phyloP scores from a whole-genome alignment of 2,888 invertebrate genomes.

The Xestia xanthographa region DNA sequence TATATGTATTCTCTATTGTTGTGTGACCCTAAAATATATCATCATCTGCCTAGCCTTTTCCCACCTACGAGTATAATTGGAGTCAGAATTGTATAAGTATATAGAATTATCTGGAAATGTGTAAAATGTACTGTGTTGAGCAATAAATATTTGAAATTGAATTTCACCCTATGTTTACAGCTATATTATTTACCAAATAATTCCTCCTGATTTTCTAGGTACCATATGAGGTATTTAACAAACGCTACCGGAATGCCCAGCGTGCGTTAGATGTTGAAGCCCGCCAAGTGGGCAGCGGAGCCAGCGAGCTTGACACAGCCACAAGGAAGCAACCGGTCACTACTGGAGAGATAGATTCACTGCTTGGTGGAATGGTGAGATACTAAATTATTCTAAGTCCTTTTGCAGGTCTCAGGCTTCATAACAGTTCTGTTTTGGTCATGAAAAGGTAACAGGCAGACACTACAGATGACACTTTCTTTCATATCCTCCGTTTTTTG shows the following conservation, averaged over 20 bases:
- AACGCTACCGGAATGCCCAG: conserved; percentile 98
- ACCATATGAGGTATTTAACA: conserved; percentile 99
- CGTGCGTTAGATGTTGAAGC: conserved; percentile 98
- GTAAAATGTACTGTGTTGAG: too few relatives aligned
- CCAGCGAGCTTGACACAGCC: conserved; percentile 94
- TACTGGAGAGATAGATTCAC: conserved; percentile 94
- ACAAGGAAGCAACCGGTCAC: conserved; percentile 88
- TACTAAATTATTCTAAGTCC: background rate
- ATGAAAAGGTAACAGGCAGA: background rate
- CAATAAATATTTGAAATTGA: too few relatives aligned
- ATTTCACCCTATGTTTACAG: too few relatives aligned
- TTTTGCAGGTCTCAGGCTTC: background rate
- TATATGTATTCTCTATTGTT: background rate
- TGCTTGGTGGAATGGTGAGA: conserved; percentile 95
- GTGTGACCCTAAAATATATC: too few relatives aligned
- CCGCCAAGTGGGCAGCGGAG: conserved; percentile 95
- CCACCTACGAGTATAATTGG: too few relatives aligned
- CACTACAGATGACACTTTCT: background rate
- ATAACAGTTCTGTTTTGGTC: background rate
- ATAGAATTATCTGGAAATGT: too few relatives aligned
- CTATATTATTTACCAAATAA: background rate
- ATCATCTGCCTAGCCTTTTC: too few relatives aligned
- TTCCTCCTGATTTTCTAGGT: conserved; percentile 90
- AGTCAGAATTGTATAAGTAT: too few relatives aligned
- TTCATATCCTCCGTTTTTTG: background rate